A percentile compares a stretch with the other conserved stretches of the same genome.
These are phyloP conservation scores for Dolichoris vasculosae DNA, from an alignment of 1,140 invertebrate species.

Conservation along the genomic window DNA sequence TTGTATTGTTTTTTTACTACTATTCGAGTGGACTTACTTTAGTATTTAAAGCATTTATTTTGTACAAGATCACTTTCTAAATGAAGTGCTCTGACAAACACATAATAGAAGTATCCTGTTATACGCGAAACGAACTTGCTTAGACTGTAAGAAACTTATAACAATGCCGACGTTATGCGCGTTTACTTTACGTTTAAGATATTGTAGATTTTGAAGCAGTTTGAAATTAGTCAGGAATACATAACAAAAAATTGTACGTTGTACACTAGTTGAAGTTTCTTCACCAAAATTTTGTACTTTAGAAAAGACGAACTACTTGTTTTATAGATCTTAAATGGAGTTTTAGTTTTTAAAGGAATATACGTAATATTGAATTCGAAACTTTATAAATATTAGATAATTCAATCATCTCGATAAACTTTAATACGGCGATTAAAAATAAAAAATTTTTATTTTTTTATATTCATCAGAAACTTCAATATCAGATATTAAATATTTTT, in stretches of 20 bases:
- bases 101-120: slow-evolving; percentile 34
- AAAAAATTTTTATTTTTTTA: too few species aligned
- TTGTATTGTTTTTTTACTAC: background rate
- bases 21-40: slow-evolving; percentile 10
- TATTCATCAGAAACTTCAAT: too few species aligned
- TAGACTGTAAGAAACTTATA: slow-evolving; percentile 43
- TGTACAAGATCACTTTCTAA: slow-evolving; percentile 33
- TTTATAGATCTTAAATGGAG: too few species aligned
- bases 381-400: too few species aligned
- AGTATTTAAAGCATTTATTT: slow-evolving; percentile 16
- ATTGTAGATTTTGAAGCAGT: background rate
- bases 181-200: background rate
- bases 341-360: too few species aligned
- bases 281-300: background rate
- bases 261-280: background rate
- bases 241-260: background rate
- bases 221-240: background rate
- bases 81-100: slow-evolving; percentile 43
- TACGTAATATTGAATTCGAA: too few species aligned
- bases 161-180: slow-evolving; percentile 40
- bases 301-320: background rate
- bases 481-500: too few species aligned
- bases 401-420: too few species aligned
- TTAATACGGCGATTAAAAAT: too few species aligned
- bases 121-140: slow-evolving; percentile 24